phyloP scores from a whole-genome alignment of 1,140 invertebrate species.

The Drosophila insularis region DNA sequence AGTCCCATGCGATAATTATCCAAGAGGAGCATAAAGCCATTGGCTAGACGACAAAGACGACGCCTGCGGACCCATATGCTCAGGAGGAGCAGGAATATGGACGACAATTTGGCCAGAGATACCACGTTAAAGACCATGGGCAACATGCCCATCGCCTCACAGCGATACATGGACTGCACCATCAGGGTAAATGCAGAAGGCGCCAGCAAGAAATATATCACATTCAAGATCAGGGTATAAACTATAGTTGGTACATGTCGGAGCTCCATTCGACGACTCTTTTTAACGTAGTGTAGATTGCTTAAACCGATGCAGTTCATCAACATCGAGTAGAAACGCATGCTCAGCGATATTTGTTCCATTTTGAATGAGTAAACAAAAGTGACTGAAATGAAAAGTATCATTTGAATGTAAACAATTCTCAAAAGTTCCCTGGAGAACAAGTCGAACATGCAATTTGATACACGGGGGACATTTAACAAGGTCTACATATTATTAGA shows the following conservation, averaged over 20 bases:
- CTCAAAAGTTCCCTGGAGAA: constrained; percentile 4
- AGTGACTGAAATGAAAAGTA: neutral
- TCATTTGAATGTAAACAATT: neutral
- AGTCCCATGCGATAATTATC: constrained; percentile 2
- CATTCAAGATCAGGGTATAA: constrained; percentile 46
- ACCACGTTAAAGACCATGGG: constrained; percentile 40
- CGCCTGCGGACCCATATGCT: constrained; percentile 34
- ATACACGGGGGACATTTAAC: too few relatives aligned
- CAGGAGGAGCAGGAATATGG: constrained; percentile 23
- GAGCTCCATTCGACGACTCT: neutral
- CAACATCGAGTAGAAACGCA: constrained; percentile 39
- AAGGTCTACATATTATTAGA: too few relatives aligned
- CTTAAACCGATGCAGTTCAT: constrained; percentile 41
- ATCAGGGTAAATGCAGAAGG: constrained; percentile 30
- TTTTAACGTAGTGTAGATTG: constrained; percentile 39
- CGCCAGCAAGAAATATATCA: constrained; percentile 40
- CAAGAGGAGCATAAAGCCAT: constrained; percentile 25
- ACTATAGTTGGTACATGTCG: constrained; percentile 24
- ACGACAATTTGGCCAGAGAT: constrained; percentile 14
- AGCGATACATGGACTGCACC: constrained; percentile 29
- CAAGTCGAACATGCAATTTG: neutral
- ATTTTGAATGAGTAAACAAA: constrained; percentile 1
- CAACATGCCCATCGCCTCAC: constrained; percentile 40
- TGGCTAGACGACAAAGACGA: constrained; percentile 26
- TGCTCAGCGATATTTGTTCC: constrained; percentile 2